phyloP scores from a whole-genome alignment of 2,797 vertebrate species.

The Neoniphon sammara region DNA sequence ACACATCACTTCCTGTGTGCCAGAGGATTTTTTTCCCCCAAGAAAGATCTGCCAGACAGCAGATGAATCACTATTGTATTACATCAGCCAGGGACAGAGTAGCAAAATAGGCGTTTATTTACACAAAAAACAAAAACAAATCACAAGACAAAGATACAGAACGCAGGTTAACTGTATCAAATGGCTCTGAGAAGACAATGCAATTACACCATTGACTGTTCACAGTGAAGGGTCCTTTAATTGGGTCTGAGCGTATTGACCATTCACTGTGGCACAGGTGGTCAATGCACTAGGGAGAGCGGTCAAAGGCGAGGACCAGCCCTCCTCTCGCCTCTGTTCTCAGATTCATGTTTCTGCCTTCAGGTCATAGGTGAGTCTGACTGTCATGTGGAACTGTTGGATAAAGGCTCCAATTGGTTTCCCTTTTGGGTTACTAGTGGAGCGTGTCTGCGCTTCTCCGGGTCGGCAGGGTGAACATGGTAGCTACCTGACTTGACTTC shows the following conservation, averaged over 20 bases:
- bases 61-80: too few species aligned
- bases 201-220: conserved; percentile 51
- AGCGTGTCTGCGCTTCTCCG: background rate
- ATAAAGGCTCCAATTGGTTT: background rate
- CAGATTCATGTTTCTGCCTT: conserved; percentile 55
- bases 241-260: conserved; percentile 78
- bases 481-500: background rate
- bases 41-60: too few species aligned
- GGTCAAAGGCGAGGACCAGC: conserved; percentile 59
- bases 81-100: too few species aligned
- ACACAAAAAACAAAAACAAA: background rate
- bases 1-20: too few species aligned
- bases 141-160: background rate
- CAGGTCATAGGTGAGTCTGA: conserved; percentile 42
- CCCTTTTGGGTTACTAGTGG: background rate
- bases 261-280: conserved; percentile 45
- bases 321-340: conserved; percentile 32
- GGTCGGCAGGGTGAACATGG: background rate
- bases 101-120: too few species aligned
- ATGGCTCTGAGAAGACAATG: conserved; percentile 58
- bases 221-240: conserved; percentile 70
- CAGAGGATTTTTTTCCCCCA: too few species aligned
- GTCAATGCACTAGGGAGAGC: conserved; percentile 58
- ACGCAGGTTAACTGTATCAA: conserved; percentile 56
- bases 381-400: conserved; percentile 33